These are phyloP conservation scores for Geopemphigus sp. DNA, from an alignment of 1,140 invertebrate species.

Conservation along the genomic window DNA sequence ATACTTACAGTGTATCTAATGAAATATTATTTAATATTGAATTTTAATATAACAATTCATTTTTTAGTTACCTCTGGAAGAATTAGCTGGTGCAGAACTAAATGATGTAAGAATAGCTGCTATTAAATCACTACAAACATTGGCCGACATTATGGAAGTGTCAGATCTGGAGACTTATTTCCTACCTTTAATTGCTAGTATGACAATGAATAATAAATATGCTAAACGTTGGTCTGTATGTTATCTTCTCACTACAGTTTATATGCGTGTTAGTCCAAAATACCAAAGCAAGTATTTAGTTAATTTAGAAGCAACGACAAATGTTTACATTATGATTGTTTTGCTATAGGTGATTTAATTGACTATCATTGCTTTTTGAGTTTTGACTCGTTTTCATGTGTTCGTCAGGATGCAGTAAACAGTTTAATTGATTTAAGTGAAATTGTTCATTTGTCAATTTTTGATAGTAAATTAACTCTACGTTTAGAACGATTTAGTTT, in stretches of 20 bases:
- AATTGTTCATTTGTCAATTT: conserved; percentile 17
- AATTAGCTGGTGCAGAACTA: conserved; percentile 13
- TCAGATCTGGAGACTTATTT: conserved; percentile 1
- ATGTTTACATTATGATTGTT: neutral
- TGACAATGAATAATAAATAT: conserved; percentile 13
- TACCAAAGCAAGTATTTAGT: neutral
- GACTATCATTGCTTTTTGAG: conserved; percentile 19
- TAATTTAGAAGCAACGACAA: neutral
- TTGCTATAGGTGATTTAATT: conserved; percentile 21
- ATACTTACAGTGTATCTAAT: no score
- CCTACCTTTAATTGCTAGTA: conserved; percentile 28
- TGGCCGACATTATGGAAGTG: conserved; percentile 40
- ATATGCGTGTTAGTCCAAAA: conserved; percentile 32
- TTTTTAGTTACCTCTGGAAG: conserved; percentile 29
- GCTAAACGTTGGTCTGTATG: conserved; percentile 28
- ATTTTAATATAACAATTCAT: neutral
- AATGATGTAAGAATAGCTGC: conserved; percentile 21
- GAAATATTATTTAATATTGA: no score
- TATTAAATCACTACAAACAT: conserved; percentile 20
- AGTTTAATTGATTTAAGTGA: conserved; percentile 22
- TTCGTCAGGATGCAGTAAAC: conserved; percentile 26
- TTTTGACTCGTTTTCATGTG: conserved; percentile 11
- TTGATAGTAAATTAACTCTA: conserved; percentile 29
- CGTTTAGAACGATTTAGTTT: conserved; percentile 23
- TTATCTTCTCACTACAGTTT: conserved; percentile 31